Evolutionary conservation across 2,888 invertebrate species (phyloP).

Genomic region (Polymixis lichenea): DNA sequence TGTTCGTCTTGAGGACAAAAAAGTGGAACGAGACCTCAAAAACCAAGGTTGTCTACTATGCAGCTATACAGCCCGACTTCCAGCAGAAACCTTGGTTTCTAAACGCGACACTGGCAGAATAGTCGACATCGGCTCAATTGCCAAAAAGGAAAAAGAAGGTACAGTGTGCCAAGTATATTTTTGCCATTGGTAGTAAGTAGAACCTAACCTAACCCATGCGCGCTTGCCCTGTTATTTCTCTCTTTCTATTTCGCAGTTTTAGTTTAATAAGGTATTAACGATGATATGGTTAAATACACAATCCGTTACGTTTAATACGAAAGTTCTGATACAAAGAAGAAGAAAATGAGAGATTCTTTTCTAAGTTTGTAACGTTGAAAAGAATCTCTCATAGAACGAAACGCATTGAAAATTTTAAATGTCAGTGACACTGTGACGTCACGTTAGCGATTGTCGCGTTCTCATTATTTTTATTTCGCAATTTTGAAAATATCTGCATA

Average conservation of each 20-base stretch:
- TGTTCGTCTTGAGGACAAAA: no score
- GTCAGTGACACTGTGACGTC: conserved; percentile 81
- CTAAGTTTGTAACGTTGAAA: neutral
- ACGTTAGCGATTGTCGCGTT: conserved; percentile 82
- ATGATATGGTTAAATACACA: no score
- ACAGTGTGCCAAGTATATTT: conserved; percentile 13
- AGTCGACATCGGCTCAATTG: no score
- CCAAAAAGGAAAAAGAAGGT: no score
- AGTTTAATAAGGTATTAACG: neutral
- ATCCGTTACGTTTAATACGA: no score
- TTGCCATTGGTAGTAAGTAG: neutral
- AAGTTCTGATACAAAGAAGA: neutral
- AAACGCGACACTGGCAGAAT: no score
- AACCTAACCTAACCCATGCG: no score
- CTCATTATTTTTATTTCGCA: conserved; percentile 89
- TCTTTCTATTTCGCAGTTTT: neutral
- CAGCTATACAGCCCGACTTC: no score
- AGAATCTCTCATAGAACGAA: conserved; percentile 40
- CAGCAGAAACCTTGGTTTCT: no score
- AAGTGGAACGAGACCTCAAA: no score
- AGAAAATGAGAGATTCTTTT: no score
- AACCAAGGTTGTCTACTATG: no score
- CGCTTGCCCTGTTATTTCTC: neutral
- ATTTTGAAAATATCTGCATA: conserved; percentile 77
- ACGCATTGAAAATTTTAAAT: conserved; percentile 48